Conservation (phyloP, 1,140 invertebrate species). For the Steinernema khuongi region DNA sequence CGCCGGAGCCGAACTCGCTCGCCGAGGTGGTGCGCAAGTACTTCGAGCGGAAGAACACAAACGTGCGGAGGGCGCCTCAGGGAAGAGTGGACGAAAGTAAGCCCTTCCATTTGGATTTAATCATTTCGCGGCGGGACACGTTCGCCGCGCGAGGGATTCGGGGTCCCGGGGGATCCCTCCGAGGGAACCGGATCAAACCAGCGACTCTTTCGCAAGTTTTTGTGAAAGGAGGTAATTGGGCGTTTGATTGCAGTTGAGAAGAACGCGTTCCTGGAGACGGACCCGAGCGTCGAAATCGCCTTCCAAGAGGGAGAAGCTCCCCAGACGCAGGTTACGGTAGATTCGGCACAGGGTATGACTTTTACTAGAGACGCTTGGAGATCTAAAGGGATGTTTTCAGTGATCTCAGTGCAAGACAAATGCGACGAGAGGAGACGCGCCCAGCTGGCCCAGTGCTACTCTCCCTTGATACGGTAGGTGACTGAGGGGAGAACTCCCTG, state of each 20-base stretch:
- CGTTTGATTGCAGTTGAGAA: not conserved
- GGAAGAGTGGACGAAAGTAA: not conserved
- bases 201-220: not conserved
- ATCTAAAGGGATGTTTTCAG: not conserved
- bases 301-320: not conserved
- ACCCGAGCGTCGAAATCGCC: not conserved
- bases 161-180: too few species aligned
- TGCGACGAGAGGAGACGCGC: not conserved
- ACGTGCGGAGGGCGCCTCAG: not conserved
- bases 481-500: not conserved
- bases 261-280: not conserved
- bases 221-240: not conserved
- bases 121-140: too few species aligned
- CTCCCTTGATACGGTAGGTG: not conserved
- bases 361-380: not conserved
- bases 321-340: not conserved
- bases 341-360: not conserved
- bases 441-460: constrained; percentile 1
- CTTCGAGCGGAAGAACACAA: not conserved
- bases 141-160: too few species aligned
- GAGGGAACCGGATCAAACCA: not conserved
- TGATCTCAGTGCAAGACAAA: not conserved
- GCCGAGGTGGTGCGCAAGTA: not conserved
- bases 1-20: not conserved
- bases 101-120: not conserved